Evolutionary conservation across 2,888 invertebrate species (phyloP), one percentile per base, ranked within the genome.

Genomic region (Polydrusus cervinus): DNA sequence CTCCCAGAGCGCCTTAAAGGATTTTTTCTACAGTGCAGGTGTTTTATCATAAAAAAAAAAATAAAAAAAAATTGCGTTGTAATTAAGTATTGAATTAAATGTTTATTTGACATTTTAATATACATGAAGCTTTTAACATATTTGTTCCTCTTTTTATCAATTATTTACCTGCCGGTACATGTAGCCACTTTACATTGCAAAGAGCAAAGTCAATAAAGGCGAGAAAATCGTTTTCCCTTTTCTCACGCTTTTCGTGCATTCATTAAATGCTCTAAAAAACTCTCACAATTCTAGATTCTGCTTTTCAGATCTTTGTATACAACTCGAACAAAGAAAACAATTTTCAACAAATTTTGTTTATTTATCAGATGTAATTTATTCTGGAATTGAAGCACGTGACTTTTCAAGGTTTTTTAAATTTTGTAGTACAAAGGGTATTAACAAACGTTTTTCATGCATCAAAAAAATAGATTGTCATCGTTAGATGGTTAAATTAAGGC

Each of bases 301-400:
- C 40, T 60, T 60, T 60, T 9, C 60, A 38, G 18, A 16, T 18
- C 9, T 51, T 51, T 20, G 51, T 18, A 51, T 10, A 11, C 11
- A 51, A 18, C 47, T 3, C 14, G 14, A 57, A n/a, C 40, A 20
- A 45, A 64, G 45, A 20, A 43, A 10, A 45, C 64, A 45, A 40
- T 51, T 49, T 47, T 14, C 30, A 18, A 11, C 34, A 34, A 49
- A 51, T 25, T 34, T 49, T 66, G 51, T 51, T 66, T 66, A 51
- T 66, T 66, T 66, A 66, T 47, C 51, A 66, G 30, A 14, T 66
- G 30, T 51, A 51, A 66, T 66, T 66, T 47, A 34, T 49, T 47
- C 7, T 25, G 51, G 8, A 66, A 47, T 38, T 49, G 18, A 49
- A 11, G 47, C n/a, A n/a, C n/a, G n/a, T n/a, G n/a, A n/a, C n/a